Base-by-base conservation (phyloP, 1,140 invertebrate genomes). In the Bombus vancouverensis region DNA sequence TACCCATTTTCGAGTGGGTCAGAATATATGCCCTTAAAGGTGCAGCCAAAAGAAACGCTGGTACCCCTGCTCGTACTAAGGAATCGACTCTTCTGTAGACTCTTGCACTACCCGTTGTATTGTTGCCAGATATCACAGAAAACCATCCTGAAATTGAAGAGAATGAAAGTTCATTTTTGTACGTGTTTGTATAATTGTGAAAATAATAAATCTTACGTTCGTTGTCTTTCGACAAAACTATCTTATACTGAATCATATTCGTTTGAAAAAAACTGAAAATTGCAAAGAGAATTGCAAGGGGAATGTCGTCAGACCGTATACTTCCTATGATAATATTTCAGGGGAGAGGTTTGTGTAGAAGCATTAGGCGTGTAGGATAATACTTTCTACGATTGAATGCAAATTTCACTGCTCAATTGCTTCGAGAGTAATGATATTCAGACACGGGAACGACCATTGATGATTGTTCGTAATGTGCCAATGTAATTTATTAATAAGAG, bases 1-100 rank as follows among this genome's bases (percentile, higher is more conserved):
- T 81, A 95, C 95, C 95, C 95, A 95, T 95, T 93, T 95, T 95
- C 15, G 95, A 95, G 81, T 95, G 95, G 73, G 95, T 95, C 15
- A 95, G 91, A 25, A 94, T 95, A 82, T 95, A 95, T 9, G 94
- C 94, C 65, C 95, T 92, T 53, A 95, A 91, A 75, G 95, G 94
- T n/a, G 94, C 91, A 39, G 94, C 94, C 62, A 95, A 87, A 39
- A 95, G 93, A 88, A 95, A 95, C 57, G 93, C 94, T 72, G 94
- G 94, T 68, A 95, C 94, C 57, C 95, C 94, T 59, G 94, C 94
- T 90, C 94, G 92, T 77, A 95, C 95, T 80, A 95, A 91, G 87
- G 94, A 93, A 83, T 95, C 95, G 37, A 95, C 91, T 89, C 93
- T 93, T 89, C 94, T 93, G 88, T 95, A 95, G 75, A 95, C 94